Percentiles rank a stretch among this genome's conserved stretches.
These are phyloP conservation scores for Erpornis zantholeuca DNA, from an alignment of 2,113 vertebrate species.

Conservation along the genomic window DNA sequence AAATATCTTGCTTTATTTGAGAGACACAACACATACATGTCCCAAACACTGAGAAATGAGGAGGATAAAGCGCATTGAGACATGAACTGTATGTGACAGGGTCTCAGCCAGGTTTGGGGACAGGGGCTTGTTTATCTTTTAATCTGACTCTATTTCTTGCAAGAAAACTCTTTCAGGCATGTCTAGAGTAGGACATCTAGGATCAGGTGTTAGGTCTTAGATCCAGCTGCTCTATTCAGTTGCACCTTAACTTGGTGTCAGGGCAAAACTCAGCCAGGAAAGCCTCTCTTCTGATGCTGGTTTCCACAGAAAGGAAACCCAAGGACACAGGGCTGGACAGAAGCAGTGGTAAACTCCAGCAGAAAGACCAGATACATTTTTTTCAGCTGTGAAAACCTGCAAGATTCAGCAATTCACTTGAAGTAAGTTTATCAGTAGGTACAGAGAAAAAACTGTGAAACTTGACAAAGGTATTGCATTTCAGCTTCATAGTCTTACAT, in stretches of 20 bases:
- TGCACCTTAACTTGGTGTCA: not conserved
- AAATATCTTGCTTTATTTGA: not conserved
- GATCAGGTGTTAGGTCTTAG: not conserved
- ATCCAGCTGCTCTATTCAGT: not conserved
- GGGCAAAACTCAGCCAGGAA: not conserved
- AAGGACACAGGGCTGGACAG: not conserved
- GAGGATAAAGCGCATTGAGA: not conserved
- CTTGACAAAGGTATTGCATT: not conserved
- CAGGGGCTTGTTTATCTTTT: not conserved
- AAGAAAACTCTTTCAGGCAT: not conserved
- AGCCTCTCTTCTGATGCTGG: not conserved
- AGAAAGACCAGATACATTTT: not conserved
- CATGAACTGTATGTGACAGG: not conserved
- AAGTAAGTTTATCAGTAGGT: not conserved
- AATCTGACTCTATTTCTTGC: not conserved
- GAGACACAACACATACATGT: not conserved
- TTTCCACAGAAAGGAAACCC: not conserved
- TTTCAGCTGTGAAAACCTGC: not conserved
- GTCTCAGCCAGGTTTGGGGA: not conserved
- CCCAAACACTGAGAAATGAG: not conserved
- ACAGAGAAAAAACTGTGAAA: not conserved
- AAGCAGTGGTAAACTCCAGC: not conserved
- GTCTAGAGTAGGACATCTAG: not conserved
- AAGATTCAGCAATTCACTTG: not conserved
- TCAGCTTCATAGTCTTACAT: not conserved